A percentile compares a stretch with the other conserved stretches of the same genome.
These are phyloP conservation scores for Triplophysa rosa DNA, from an alignment of 2,113 vertebrate species.

Conservation along the genomic window DNA sequence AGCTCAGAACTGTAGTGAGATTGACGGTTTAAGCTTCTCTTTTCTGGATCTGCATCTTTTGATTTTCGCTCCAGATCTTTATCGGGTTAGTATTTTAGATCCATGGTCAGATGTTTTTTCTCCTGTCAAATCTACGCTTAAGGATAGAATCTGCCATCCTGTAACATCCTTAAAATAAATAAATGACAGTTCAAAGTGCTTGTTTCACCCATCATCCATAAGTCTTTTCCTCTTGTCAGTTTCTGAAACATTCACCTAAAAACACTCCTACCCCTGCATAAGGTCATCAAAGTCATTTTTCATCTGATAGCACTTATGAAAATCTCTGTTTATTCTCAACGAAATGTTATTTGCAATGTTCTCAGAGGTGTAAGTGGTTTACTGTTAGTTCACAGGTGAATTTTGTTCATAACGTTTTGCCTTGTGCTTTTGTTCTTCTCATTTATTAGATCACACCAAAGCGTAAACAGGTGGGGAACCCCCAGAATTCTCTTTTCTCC, in stretches of 20 bases:
- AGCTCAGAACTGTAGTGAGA: conserved; percentile 9
- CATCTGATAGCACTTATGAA: neutral
- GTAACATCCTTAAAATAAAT: conserved; percentile 21
- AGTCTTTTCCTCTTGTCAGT: neutral
- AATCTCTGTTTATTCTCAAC: conserved; percentile 7
- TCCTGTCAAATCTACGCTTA: conserved; percentile 19
- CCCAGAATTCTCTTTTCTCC: conserved; percentile 49
- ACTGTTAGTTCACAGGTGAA: conserved; percentile 19
- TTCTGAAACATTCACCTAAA: conserved; percentile 13
- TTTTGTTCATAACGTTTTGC: conserved; percentile 68
- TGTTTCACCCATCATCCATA: conserved; percentile 2
- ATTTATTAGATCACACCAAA: conserved; percentile 79
- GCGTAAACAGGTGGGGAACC: conserved; percentile 78
- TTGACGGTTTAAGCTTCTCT: conserved; percentile 1
- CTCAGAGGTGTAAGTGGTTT: conserved; percentile 22
- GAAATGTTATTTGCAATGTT: conserved; percentile 38
- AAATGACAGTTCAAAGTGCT: neutral
- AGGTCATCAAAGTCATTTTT: conserved; percentile 29
- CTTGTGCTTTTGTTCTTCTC: conserved; percentile 69
- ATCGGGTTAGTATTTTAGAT: conserved; percentile 9
- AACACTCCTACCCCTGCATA: conserved; percentile 1
- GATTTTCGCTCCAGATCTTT: conserved; percentile 3
- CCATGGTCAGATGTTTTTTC: conserved; percentile 42
- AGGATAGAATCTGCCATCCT: conserved; percentile 13
- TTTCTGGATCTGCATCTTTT: neutral